Conservation (phyloP, 2,113 vertebrate species). For the Sinosuthora webbiana region DNA sequence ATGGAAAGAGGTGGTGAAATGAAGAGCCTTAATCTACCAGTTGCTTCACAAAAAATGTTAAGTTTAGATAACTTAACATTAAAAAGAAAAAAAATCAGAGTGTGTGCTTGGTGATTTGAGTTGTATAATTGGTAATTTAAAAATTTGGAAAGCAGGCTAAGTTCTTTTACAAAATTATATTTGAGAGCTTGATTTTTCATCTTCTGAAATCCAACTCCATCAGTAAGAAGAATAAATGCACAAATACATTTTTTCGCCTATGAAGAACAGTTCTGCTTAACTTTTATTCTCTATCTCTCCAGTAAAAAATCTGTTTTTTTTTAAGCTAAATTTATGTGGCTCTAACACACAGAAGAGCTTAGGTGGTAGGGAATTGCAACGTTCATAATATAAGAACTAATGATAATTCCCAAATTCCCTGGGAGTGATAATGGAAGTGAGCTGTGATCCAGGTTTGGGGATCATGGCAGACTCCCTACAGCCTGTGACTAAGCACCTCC, state of each 20-base stretch:
- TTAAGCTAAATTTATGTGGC: neutral
- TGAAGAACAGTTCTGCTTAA: neutral
- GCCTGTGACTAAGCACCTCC: neutral
- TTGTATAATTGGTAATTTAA: neutral
- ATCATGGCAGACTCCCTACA: neutral
- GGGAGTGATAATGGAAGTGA: neutral
- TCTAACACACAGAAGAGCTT: neutral
- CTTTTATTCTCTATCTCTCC: neutral
- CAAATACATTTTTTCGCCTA: rapidly evolving
- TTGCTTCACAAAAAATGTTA: neutral
- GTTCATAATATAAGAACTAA: neutral
- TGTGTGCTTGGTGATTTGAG: neutral
- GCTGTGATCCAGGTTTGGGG: neutral
- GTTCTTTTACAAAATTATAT: neutral
- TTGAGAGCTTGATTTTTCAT: neutral
- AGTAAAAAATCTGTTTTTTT: neutral
- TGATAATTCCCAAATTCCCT: neutral
- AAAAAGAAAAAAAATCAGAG: neutral
- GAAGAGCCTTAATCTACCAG: neutral
- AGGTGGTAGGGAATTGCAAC: neutral
- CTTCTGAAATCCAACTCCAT: neutral
- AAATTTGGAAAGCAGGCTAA: neutral
- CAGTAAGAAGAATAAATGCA: neutral
- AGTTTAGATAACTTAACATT: neutral
- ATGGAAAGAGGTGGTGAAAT: neutral